These are phyloP conservation scores for Trachymyrmex cornetzi DNA, from an alignment of 1,140 invertebrate genomes.

Conservation along the genomic window DNA sequence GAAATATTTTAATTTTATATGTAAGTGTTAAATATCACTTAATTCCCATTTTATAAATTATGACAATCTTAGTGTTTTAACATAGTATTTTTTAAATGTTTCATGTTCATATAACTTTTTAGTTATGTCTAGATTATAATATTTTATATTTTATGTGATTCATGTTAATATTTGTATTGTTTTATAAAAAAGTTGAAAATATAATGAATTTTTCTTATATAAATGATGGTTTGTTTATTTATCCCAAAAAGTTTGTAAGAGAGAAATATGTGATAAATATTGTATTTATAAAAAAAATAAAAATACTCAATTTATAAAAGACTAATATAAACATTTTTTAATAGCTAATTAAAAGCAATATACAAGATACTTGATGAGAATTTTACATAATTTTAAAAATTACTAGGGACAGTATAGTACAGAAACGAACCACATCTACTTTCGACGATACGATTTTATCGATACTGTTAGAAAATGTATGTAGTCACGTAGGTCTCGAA, in stretches of 20 bases:
- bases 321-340: background rate
- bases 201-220: slow-evolving; percentile 26
- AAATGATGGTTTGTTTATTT: slow-evolving; percentile 5
- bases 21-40: background rate
- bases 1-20: background rate
- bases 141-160: slow-evolving; percentile 6
- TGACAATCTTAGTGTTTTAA: background rate
- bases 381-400: no score
- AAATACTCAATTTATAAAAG: background rate
- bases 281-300: background rate
- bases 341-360: background rate
- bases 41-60: background rate
- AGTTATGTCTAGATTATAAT: slow-evolving; percentile 23
- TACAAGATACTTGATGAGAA: no score
- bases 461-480: no score
- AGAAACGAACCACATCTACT: no score
- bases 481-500: no score
- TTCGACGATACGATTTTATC: no score
- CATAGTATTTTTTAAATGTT: background rate
- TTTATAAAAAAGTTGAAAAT: slow-evolving; percentile 42
- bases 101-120: background rate
- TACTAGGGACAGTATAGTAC: no score
- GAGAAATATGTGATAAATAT: background rate
- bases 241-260: background rate
- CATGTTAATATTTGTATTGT: slow-evolving; percentile 38